Evolutionary conservation across 2,797 vertebrate genomes (phyloP), one percentile per base, ranked within the genome.

Genomic region (Mormyrus proboscirostris): DNA sequence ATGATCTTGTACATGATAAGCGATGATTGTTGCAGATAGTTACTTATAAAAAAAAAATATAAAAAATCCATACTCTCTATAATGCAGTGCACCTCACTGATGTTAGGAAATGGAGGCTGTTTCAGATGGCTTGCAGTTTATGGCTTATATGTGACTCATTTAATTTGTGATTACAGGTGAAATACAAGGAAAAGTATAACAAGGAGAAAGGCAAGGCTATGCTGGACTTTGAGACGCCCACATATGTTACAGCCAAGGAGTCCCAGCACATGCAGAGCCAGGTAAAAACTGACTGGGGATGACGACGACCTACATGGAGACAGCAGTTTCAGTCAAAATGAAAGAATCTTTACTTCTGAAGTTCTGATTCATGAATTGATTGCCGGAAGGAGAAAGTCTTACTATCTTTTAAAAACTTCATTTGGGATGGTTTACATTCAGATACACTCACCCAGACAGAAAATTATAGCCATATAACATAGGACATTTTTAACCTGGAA

Each of bases 171-270:
- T 92, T 90, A 8, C 94, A 99, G 98, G 97, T 99, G 92, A 99
- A 98, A 95, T 99, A 99, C 95, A 99, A 96, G 94, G 99, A 99
- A 93, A 98, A 98, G 90, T 99, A 99, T 90, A 98, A 99, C 95
- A 99, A 94, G 92, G 98, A 99, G 92, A 98, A 95, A 95, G 99
- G 99, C 79, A 99, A 98, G 90, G 94, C 98, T 88, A 99, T 99
- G 99, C 19, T 99, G 95, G 99, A 99, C 95, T 99, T 99, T 91
- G 99, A 99, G 95, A 99, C 99, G 0, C 99, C 99, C 84, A 98
- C 98, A 0, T 99, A 99, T 87, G 94, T 99, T 92, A 98, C 98
- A 3, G 97, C 97, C 82, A 99, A 97, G 92, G 99, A 99, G 91
- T 95, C 98, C 79, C 98, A 99, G 94, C 98, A 99, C 91, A 97